Base-by-base conservation (phyloP, 2,113 vertebrate genomes). In the Caracal caracal region DNA sequence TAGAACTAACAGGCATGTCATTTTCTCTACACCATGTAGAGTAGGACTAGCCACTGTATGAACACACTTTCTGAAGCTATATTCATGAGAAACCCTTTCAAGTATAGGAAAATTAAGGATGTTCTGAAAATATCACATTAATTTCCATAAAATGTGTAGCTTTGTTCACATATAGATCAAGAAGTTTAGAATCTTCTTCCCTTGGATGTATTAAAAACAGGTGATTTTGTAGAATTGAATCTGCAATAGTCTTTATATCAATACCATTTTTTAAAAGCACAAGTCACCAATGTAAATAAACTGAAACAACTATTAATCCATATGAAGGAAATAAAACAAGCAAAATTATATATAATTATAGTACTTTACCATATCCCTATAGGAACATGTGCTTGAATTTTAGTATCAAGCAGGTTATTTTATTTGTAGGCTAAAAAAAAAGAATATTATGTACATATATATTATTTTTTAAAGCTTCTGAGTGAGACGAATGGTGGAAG, bases 271-370 rank as follows among this genome's bases (percentile, higher is more conserved):
- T 53, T 89, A 92, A 89, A 85, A 95, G 40, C 28, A 33, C 40
- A 89, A 84, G 28, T 70, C 49, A 95, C 37, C 75, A 90, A 20
- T 81, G 22, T 92, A 92, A 95, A 90, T 92, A 92, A 95, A 90
- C 30, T 63, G n/a, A 86, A 96, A 85, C 33, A 93, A 92, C 24
- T 75, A 75, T 22, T 89, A 92, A 79, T 19, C 37, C 10, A 66
- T 80, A 66, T 95, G n/a, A 89, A 92, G 76, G 9, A 94, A 10
- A 66, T 51, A 51, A 37, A 66, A 71, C 28, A 70, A 76, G 20
- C 2, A 70, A 88, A 28, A 70, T 33, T 53, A n/a, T 16, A 90
- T 66, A 17, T 65, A 96, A 83, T 53, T 78, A 86, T 0, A 79
- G 22, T 37, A 49, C 51, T 86, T 94, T 65, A 63, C 70, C 93